Base-by-base conservation (phyloP, 2,888 invertebrate species). In the Andrena trimmerana region DNA sequence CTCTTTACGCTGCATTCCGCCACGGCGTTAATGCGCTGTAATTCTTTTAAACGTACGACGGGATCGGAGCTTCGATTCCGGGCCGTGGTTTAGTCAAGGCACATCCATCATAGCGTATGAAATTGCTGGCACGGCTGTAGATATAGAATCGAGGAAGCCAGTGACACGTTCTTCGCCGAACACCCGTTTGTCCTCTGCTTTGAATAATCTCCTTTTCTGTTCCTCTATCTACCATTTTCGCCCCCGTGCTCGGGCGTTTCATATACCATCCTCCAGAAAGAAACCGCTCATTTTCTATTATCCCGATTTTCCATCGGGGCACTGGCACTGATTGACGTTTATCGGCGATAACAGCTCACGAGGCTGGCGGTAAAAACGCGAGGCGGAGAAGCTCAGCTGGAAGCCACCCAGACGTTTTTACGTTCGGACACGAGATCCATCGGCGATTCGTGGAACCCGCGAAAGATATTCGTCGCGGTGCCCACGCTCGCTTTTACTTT, bases 91-190 rank as follows among this genome's bases (percentile, higher is more conserved):
- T 90, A 86, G 90, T 89, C 90, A 86, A 76, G 90, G 87, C 42
- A 82, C 89, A 92, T 91, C 90, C 90, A 89, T 91, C 90, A 91
- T 87, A 83, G 85, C 70, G 70, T 27, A 24, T 29, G 50, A 72
- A 67, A 65, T 69, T 63, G 65, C 27, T 33, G 62, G 78, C 79
- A 27, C 10, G 50, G 62, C n/a, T 63, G n/a, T 57, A 78, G 63
- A 72, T 68, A 5, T 71, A 42, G 8, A 54, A 62, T 48, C 67
- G 24, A 16, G 57, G 29, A 48, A 36, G 1, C n/a, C 13, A 29
- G 27, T 20, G 24, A 50, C 62, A 50, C 59, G 36, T 50, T 16
- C 42, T 16, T 42, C 16, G 0, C 42, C 42, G 42, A 16, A 16
- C 13, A 13, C 13, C 13, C 42, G 31, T 62, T 24, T 24, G 27